phyloP scores from a whole-genome alignment of 2,797 vertebrate genomes.

The Molothrus ater region DNA sequence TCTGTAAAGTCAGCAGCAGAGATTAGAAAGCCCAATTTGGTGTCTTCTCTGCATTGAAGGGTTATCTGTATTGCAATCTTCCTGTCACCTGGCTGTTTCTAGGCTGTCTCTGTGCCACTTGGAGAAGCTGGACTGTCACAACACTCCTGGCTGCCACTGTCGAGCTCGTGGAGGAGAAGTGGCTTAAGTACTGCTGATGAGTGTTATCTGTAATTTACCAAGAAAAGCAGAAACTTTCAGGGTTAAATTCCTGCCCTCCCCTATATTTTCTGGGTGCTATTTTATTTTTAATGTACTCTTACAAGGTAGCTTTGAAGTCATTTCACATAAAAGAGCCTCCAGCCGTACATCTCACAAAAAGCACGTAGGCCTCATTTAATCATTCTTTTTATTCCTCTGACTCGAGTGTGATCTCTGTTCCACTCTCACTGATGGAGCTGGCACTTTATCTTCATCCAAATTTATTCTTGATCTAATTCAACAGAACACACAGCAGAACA shows the following conservation, averaged over 20 bases:
- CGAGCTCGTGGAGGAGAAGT: not conserved
- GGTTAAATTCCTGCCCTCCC: conserved; percentile 50
- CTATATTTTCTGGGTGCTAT: not conserved
- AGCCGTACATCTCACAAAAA: conserved; percentile 21
- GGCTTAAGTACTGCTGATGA: conserved; percentile 26
- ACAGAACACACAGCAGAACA: not conserved
- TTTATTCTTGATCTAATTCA: conserved; percentile 44
- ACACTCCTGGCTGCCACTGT: not conserved
- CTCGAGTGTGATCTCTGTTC: conserved; percentile 33
- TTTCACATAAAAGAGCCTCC: conserved; percentile 49
- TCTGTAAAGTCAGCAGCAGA: not conserved
- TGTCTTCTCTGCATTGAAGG: not conserved
- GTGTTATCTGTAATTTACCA: conserved; percentile 35
- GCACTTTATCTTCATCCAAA: conserved; percentile 26
- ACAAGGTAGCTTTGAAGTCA: conserved; percentile 51
- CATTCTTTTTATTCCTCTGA: conserved; percentile 60
- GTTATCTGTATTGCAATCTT: not conserved
- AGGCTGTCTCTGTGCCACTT: not conserved
- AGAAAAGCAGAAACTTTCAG: conserved; percentile 40
- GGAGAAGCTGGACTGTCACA: not conserved
- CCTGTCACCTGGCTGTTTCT: not conserved
- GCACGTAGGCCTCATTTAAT: conserved; percentile 41
- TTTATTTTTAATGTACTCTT: conserved; percentile 64
- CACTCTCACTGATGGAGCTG: conserved; percentile 27
- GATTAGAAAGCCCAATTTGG: not conserved